A percentile compares a stretch with the other conserved stretches of the same genome.
phyloP scores from a whole-genome alignment of 2,113 vertebrate species.

The Connochaetes taurinus region DNA sequence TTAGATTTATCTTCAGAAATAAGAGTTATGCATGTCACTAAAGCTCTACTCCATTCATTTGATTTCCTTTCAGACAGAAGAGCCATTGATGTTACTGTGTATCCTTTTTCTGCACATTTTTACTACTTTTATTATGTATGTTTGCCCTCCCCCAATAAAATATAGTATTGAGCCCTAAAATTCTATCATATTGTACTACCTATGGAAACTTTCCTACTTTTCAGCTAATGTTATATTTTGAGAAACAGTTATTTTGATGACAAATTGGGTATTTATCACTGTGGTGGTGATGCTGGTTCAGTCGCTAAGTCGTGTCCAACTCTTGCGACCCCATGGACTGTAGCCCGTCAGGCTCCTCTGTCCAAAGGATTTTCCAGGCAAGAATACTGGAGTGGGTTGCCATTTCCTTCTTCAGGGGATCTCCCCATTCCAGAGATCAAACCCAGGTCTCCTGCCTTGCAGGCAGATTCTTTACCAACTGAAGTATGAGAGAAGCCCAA shows the following conservation, averaged over 20 bases:
- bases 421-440: not conserved
- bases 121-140: not conserved
- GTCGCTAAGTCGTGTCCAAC: not conserved
- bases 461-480: not conserved
- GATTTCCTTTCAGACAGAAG: not conserved
- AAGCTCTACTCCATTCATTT: not conserved
- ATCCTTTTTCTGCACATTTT: not conserved
- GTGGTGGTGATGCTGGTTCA: not conserved
- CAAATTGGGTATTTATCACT: not conserved
- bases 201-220: not conserved
- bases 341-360: not conserved
- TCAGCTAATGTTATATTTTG: not conserved
- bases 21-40: not conserved
- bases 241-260: not conserved
- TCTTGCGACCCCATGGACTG: not conserved
- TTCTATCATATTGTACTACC: not conserved
- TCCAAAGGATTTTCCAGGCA: not conserved
- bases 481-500: not conserved
- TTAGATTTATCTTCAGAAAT: not conserved
- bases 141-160: not conserved
- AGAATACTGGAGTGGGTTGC: not conserved
- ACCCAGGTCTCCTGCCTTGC: not conserved
- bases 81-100: not conserved
- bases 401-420: not conserved
- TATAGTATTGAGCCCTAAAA: not conserved